Percentiles rank a stretch among this genome's conserved stretches.
These are phyloP conservation scores for Volucella inanis DNA, from an alignment of 2,888 invertebrate species.

Conservation along the genomic window DNA sequence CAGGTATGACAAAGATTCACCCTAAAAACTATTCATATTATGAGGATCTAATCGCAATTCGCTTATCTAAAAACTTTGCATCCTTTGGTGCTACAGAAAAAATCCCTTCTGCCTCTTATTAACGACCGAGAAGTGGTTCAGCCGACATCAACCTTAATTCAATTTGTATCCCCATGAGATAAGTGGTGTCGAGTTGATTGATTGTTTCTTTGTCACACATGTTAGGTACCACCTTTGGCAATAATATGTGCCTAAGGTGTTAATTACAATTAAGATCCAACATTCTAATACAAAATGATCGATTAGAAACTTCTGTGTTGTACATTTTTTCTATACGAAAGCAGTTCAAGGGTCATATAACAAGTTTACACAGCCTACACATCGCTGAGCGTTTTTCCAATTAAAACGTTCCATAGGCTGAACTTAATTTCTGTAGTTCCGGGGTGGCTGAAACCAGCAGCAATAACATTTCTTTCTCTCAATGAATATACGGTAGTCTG, in stretches of 20 bases:
- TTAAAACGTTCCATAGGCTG: constrained; percentile 35
- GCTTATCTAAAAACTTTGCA: no score
- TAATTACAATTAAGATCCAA: constrained; percentile 26
- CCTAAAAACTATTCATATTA: no score
- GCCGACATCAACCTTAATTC: no score
- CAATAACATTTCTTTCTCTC: no score
- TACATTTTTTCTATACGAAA: neutral
- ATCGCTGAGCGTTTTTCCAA: constrained; percentile 13
- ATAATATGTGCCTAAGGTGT: constrained; percentile 23
- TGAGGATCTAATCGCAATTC: no score
- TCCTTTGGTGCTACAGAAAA: no score
- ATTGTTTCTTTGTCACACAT: constrained; percentile 16
- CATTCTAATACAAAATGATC: constrained; percentile 22
- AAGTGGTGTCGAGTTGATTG: constrained; percentile 30
- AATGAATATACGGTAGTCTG: no score
- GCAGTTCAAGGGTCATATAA: neutral
- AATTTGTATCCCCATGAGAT: neutral
- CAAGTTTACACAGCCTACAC: neutral
- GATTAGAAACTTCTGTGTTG: constrained; percentile 11
- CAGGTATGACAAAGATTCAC: no score
- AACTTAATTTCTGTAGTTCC: constrained; percentile 19
- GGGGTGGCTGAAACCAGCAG: no score
- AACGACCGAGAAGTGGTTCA: no score
- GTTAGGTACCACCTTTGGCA: constrained; percentile 4
- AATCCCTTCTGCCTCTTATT: no score